These are phyloP conservation scores for Hydropsyche betteni DNA, from an alignment of 2,888 invertebrate genomes.

Conservation along the genomic window DNA sequence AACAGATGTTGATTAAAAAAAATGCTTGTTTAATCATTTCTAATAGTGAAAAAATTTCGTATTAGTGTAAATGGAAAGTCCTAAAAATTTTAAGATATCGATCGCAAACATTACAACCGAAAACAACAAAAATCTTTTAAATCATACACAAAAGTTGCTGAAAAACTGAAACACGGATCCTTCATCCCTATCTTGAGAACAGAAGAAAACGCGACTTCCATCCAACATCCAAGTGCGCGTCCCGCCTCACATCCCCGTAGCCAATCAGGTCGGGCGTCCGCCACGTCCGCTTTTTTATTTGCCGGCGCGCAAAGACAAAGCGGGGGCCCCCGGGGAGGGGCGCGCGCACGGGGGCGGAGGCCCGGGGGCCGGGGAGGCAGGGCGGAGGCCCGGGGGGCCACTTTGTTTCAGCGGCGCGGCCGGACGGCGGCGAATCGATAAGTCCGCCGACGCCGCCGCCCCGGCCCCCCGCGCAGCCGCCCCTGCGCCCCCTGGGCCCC, in stretches of 20 bases:
- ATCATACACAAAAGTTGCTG: no score
- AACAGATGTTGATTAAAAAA: no score
- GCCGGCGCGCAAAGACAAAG: constrained; percentile 53
- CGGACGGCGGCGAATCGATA: constrained; percentile 68
- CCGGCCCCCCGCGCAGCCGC: constrained; percentile 56
- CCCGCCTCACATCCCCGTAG: constrained; percentile 57
- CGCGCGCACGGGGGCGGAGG: constrained; percentile 63
- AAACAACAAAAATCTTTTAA: no score
- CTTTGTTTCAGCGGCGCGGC: constrained; percentile 52
- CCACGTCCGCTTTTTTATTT: constrained; percentile 57
- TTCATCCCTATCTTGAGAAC: no score
- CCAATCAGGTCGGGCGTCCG: constrained; percentile 55
- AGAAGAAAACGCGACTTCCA: no score
- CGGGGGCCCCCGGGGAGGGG: constrained; percentile 56
- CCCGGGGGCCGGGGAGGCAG: constrained; percentile 65
- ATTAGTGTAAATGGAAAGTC: no score
- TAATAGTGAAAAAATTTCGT: no score
- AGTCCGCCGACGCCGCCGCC: constrained; percentile 50
- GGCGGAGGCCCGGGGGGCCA: constrained; percentile 54
- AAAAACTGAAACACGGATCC: no score
- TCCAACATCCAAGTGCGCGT: constrained; percentile 52
- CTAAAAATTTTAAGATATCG: no score
- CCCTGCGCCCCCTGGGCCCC: constrained; percentile 56
- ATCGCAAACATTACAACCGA: no score
- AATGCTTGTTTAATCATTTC: no score